Evolutionary conservation across 2,888 invertebrate genomes (phyloP), one percentile per base, ranked within the genome.

Genomic region (Drosophila subsilvestris): DNA sequence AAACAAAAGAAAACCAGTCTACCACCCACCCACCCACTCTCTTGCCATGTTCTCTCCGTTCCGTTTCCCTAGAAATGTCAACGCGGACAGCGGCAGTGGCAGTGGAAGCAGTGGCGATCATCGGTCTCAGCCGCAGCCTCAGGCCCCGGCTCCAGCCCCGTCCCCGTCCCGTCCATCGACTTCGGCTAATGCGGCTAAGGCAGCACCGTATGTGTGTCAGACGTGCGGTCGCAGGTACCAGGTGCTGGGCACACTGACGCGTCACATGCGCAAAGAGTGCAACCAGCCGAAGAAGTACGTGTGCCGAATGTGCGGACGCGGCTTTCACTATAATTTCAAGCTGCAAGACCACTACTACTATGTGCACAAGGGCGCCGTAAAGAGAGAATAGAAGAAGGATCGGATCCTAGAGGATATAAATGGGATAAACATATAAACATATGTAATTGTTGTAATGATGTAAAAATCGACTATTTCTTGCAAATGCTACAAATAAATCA

Each of bases 261-360:
- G 96, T 54, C 96, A 96, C 92, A 79, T 90, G 88, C 90, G 88
- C 63, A 91, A 86, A 76, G 92, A 92, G 82, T 92, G 92, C 79
- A 91, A 91, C 69, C 90, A 90, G 77, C 90, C 90, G 56, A 90
- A 89, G 79, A 87, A 87, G 67, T 91, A 90, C 74, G 81, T 88
- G 37, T 92, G 92, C 56, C 75, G 82, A 58, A 79, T 89, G 74
- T 91, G 91, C 58, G 89, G 89, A 78, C 88, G 91, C 49, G 89
- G 91, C 50, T 92, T 92, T 73, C 91, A 92, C 88, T 91, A 92
- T 72, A 90, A 90, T 84, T 90, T 90, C 71, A 91, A 91, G 76
- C 76, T 90, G 44, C 88, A 84, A 83, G 91, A 91, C 79, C 90
- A 90, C 57, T 90, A 87, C 74, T 88, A 82, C 66, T 83, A 86